phyloP scores from a whole-genome alignment of 2,888 invertebrate genomes.

The Conchocele bisecta region DNA sequence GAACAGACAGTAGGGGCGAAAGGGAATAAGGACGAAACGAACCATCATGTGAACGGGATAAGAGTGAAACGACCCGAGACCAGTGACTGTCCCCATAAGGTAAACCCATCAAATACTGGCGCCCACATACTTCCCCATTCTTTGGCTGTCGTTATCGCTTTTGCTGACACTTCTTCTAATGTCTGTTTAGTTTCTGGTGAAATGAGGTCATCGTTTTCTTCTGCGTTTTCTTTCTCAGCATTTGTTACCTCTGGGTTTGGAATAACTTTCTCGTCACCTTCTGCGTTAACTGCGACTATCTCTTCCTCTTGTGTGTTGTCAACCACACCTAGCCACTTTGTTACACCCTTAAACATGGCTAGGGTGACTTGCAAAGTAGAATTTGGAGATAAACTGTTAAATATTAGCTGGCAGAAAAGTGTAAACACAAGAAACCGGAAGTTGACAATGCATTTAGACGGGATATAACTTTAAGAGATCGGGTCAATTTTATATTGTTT shows the following conservation, averaged over 20 bases:
- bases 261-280: constrained; percentile 43
- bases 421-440: constrained; percentile 45
- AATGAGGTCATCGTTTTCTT: constrained; percentile 59
- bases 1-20: too few species aligned
- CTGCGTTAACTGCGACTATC: constrained; percentile 47
- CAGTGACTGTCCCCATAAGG: too few species aligned
- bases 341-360: constrained; percentile 75
- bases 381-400: constrained; percentile 37
- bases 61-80: too few species aligned
- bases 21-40: too few species aligned
- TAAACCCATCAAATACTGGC: too few species aligned
- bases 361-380: not conserved
- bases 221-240: constrained; percentile 44
- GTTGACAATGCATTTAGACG: too few species aligned
- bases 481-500: too few species aligned
- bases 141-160: constrained; percentile 79
- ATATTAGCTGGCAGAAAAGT: constrained; percentile 38
- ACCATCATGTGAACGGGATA: too few species aligned
- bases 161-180: constrained; percentile 79
- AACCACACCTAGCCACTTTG: constrained; percentile 75
- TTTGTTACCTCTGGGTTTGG: constrained; percentile 20
- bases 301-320: constrained; percentile 65
- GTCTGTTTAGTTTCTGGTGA: constrained; percentile 66
- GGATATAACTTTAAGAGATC: too few species aligned
- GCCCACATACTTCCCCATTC: constrained; percentile 81